Percentiles rank a stretch among this genome's conserved stretches.
Conservation (phyloP, 2,113 vertebrate genomes). For the Hemiprocne comata region DNA sequence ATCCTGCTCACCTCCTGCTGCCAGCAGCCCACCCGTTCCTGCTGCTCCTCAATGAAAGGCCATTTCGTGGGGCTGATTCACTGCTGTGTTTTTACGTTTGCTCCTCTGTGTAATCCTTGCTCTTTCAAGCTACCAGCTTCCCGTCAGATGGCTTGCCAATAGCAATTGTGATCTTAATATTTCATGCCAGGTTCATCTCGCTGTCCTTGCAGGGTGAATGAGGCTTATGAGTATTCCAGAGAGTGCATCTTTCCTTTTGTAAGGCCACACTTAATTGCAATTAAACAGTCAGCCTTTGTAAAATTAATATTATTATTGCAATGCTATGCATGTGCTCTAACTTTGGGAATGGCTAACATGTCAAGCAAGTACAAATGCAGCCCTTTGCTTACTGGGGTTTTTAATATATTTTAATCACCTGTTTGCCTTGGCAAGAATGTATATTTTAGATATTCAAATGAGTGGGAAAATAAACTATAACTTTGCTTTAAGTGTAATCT, state of each 20-base stretch:
- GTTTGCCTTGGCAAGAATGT: constrained; percentile 63
- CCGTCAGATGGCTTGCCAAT: constrained; percentile 69
- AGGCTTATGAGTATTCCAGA: constrained; percentile 7
- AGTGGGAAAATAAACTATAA: constrained; percentile 49
- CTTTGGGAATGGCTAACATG: neutral
- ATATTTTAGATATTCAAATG: constrained; percentile 57
- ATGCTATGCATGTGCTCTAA: neutral
- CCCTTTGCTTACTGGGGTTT: constrained; percentile 14
- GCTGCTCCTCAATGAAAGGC: neutral
- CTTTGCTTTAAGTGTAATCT: constrained; percentile 47
- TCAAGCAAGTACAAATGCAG: neutral
- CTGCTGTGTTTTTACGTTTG: neutral
- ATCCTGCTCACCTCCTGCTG: neutral
- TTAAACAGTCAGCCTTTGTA: neutral
- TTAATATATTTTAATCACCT: constrained; percentile 70
- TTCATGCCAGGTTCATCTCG: constrained; percentile 68
- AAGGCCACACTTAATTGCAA: constrained; percentile 27
- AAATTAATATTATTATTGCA: neutral
- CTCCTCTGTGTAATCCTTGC: constrained; percentile 40
- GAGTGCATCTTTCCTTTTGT: constrained; percentile 22
- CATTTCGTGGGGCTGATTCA: constrained; percentile 24
- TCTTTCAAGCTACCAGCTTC: constrained; percentile 52
- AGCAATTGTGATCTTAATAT: constrained; percentile 64
- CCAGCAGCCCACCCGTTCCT: neutral
- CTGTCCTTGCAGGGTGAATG: constrained; percentile 44